These are phyloP conservation scores for Polymixis flavicincta DNA, from an alignment of 2,888 invertebrate genomes.

Conservation along the genomic window DNA sequence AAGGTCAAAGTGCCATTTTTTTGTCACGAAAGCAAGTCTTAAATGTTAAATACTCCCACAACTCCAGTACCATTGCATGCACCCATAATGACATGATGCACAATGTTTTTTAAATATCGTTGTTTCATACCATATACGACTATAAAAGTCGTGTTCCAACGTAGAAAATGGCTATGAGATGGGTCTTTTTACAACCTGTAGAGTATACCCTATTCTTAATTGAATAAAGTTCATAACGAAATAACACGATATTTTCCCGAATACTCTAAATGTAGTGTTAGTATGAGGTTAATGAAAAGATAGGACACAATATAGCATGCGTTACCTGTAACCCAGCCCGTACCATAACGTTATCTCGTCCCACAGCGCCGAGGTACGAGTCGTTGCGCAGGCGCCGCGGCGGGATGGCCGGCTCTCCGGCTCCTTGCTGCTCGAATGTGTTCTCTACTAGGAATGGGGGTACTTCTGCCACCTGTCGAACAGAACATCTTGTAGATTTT, in stretches of 20 bases:
- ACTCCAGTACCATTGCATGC: neutral
- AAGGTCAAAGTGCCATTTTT: neutral
- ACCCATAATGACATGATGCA: too few relatives aligned
- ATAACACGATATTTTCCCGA: neutral
- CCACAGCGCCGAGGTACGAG: slow-evolving; percentile 96
- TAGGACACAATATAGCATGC: slow-evolving; percentile 46
- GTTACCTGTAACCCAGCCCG: slow-evolving; percentile 95
- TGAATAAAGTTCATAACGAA: neutral
- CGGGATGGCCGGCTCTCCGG: slow-evolving; percentile 83
- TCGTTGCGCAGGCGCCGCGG: slow-evolving; percentile 94
- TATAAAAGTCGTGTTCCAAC: neutral
- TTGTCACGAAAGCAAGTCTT: neutral
- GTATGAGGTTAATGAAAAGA: slow-evolving; percentile 4
- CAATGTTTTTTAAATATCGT: neutral
- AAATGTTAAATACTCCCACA: neutral
- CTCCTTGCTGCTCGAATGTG: slow-evolving; percentile 82
- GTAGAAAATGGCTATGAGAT: neutral
- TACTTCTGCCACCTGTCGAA: slow-evolving; percentile 92
- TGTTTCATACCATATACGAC: neutral
- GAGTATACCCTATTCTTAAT: neutral
- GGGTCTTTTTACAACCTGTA: neutral
- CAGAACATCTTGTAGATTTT: neutral
- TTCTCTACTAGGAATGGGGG: slow-evolving; percentile 95
- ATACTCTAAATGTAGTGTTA: neutral
- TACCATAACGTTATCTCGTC: slow-evolving; percentile 94